Evolutionary conservation across 2,888 invertebrate genomes (phyloP).

Genomic region (Agrilus cyanescens): DNA sequence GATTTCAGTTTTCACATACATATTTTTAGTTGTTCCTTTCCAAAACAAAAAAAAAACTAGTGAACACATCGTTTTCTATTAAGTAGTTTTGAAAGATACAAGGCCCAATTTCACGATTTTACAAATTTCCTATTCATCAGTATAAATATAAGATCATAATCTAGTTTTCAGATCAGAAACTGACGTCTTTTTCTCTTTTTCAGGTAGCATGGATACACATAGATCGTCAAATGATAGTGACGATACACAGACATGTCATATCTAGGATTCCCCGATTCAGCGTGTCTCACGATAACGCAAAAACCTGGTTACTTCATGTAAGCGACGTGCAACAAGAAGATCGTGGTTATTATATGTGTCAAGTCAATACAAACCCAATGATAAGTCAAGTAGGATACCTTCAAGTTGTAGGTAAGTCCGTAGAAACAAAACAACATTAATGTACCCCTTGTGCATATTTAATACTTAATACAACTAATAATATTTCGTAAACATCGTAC

Average conservation of each 20-base stretch:
- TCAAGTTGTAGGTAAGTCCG: conserved; percentile 85
- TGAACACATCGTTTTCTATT: too few relatives aligned
- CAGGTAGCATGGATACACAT: conserved; percentile 94
- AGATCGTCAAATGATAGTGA: conserved; percentile 86
- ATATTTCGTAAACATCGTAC: too few relatives aligned
- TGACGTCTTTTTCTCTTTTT: conserved; percentile 7
- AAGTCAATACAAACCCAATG: conserved; percentile 87
- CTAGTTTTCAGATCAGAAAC: background rate
- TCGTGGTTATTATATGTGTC: conserved; percentile 84
- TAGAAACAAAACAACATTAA: too few relatives aligned
- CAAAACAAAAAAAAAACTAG: too few relatives aligned
- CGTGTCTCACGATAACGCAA: conserved; percentile 83
- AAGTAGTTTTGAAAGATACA: too few relatives aligned
- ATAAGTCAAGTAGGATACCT: conserved; percentile 89
- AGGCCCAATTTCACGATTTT: too few relatives aligned
- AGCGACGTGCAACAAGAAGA: conserved; percentile 86
- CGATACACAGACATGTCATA: conserved; percentile 85
- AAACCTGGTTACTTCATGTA: conserved; percentile 84
- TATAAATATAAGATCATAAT: background rate
- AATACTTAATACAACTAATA: too few relatives aligned
- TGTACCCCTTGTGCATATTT: too few relatives aligned
- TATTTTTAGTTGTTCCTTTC: too few relatives aligned
- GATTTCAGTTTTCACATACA: too few relatives aligned
- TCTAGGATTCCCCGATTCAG: conserved; percentile 83
- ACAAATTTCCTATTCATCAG: too few relatives aligned